Evolutionary conservation across 2,888 invertebrate species (phyloP), one percentile per base, ranked within the genome.

Genomic region (Apomyelois bistriatella): DNA sequence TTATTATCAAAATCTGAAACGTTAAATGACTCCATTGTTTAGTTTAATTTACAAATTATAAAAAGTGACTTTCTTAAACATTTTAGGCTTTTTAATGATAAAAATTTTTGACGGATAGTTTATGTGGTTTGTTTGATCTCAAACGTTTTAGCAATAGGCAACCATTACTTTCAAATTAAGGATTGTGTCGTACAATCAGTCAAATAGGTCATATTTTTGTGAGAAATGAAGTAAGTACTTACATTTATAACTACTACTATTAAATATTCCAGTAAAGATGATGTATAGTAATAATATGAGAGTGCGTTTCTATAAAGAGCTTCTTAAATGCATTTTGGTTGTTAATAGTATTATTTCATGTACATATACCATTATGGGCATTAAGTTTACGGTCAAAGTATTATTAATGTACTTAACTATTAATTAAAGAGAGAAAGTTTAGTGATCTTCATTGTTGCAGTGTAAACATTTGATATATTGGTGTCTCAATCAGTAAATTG

Each of bases 11-110:
- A 85, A 75, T 74, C 75, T 57, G 89, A 88, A 60, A 81, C 81
- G 56, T 77, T 84, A 53, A 83, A 80, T 61, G 90, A 91, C 80
- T 91, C 90, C 10, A 79, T 78, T 55, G 90, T 90, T 16, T 87
- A 67, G 75, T 65, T 16, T 28, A n/a, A 40, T 8, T 15, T 40
- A 3, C 15, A 40, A 12, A 3, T 37, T 1, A 4, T 38, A 12
- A 22, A 22, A 22, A 22, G 22, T 22, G 22, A n/a, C n/a, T n/a
- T n/a, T n/a, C n/a, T n/a, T n/a, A n/a, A n/a, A n/a, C n/a, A n/a
- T n/a, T n/a, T n/a, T n/a, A n/a, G n/a, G n/a, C n/a, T n/a, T n/a
- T n/a, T n/a, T n/a, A n/a, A n/a, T n/a, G n/a, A n/a, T n/a, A n/a
- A 22, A 3, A 22, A 22, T 22, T 22, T 2, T 22, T 22, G 22